Conservation (phyloP, 2,797 vertebrate genomes). For the Enteromius paludinosus region DNA sequence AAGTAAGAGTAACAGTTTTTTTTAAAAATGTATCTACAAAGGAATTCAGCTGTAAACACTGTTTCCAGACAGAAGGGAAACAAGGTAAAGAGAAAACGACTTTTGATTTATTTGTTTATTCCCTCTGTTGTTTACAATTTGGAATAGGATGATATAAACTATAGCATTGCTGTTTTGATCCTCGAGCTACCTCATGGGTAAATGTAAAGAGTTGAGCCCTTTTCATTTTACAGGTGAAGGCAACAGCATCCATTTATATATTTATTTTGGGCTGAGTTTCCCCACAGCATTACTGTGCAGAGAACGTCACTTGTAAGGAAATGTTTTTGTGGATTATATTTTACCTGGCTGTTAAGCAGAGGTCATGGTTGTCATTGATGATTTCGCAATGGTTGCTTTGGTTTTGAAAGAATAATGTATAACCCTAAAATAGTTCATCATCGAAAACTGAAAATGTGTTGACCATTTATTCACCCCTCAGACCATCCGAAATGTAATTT, state of each 20-base stretch:
- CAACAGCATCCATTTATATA: constrained; percentile 11
- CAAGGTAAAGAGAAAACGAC: constrained; percentile 2
- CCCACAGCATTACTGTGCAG: neutral
- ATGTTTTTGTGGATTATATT: neutral
- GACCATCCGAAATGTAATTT: too few relatives aligned
- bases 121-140: constrained; percentile 14
- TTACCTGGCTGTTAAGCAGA: neutral
- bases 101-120: constrained; percentile 41
- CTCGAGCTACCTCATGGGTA: constrained; percentile 13
- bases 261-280: neutral
- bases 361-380: neutral
- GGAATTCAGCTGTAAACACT: constrained; percentile 11
- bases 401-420: neutral
- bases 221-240: constrained; percentile 25
- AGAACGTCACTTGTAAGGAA: neutral
- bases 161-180: constrained; percentile 30
- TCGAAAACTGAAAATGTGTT: neutral
- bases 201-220: constrained; percentile 1
- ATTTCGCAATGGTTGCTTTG: neutral
- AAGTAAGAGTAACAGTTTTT: constrained; percentile 22
- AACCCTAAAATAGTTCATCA: neutral
- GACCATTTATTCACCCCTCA: neutral
- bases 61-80: constrained; percentile 11
- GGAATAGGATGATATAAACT: constrained; percentile 15
- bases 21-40: constrained; percentile 12